Percentiles rank a stretch among this genome's conserved stretches.
Conservation (phyloP, 2,113 vertebrate species). For the Chunga burmeisteri region DNA sequence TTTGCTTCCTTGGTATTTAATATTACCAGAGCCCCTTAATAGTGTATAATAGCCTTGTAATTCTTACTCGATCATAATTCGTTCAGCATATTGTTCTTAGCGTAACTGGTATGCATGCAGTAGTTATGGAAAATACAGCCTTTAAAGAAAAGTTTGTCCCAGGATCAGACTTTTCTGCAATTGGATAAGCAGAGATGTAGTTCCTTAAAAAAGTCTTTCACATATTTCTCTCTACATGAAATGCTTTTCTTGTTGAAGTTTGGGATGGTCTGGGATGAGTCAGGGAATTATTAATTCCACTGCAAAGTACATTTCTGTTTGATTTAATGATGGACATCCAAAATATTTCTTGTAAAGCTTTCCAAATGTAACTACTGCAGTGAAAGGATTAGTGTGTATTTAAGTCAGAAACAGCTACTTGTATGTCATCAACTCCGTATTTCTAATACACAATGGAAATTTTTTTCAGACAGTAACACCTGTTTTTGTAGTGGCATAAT, state of each 20-base stretch:
- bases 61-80: slow-evolving; percentile 6
- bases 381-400: background rate
- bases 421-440: background rate
- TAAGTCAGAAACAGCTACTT: background rate
- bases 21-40: slow-evolving; percentile 16
- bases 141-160: background rate
- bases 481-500: background rate
- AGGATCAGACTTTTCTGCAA: background rate
- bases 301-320: background rate
- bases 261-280: background rate
- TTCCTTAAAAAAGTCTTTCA: background rate
- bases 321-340: background rate
- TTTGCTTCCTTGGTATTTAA: slow-evolving; percentile 24
- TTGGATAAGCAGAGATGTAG: background rate
- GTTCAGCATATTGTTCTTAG: background rate
- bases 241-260: background rate
- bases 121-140: background rate
- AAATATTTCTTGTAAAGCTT: background rate
- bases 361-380: background rate
- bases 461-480: background rate
- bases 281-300: background rate
- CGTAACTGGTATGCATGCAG: background rate
- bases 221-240: background rate
- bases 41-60: slow-evolving; percentile 4
- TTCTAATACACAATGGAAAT: background rate